phyloP scores from a whole-genome alignment of 2,797 vertebrate genomes.

The Ceyx erithaca region DNA sequence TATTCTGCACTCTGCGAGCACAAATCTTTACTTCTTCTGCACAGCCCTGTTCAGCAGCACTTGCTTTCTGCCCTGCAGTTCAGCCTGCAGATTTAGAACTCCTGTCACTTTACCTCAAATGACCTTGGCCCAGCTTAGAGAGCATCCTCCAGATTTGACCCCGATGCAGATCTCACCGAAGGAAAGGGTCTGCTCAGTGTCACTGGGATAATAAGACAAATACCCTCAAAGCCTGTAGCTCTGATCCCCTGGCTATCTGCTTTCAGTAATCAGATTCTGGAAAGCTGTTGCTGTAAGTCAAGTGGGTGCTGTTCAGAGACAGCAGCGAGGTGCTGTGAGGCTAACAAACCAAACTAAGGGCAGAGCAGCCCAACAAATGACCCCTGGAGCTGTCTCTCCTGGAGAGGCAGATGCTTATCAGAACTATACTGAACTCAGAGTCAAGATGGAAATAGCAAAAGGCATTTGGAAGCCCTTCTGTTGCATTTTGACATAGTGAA shows the following conservation, averaged over 20 bases:
- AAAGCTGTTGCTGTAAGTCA: conserved; percentile 37
- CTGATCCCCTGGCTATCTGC: conserved; percentile 61
- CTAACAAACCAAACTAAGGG: not conserved
- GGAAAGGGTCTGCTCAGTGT: conserved; percentile 68
- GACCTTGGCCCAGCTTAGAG: conserved; percentile 34
- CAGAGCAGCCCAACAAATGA: not conserved
- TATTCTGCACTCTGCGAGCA: not conserved
- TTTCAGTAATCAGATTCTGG: conserved; percentile 71
- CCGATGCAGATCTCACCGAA: conserved; percentile 32
- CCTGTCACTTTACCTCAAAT: conserved; percentile 3
- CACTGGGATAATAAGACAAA: conserved; percentile 70
- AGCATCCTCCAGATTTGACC: conserved; percentile 40
- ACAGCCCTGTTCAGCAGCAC: not conserved
- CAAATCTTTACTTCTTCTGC: not conserved
- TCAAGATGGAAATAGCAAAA: not conserved
- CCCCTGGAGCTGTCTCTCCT: not conserved
- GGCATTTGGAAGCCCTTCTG: not conserved
- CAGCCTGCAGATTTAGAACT: conserved; percentile 43
- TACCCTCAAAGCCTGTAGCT: conserved; percentile 63
- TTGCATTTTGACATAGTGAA: not conserved
- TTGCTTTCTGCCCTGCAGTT: not conserved
- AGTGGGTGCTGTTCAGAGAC: not conserved
- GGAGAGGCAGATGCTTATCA: conserved; percentile 7
- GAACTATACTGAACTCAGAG: not conserved
- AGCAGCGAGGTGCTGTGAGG: not conserved